phyloP scores from a whole-genome alignment of 1,140 invertebrate species.

The Heliconius hewitsoni region DNA sequence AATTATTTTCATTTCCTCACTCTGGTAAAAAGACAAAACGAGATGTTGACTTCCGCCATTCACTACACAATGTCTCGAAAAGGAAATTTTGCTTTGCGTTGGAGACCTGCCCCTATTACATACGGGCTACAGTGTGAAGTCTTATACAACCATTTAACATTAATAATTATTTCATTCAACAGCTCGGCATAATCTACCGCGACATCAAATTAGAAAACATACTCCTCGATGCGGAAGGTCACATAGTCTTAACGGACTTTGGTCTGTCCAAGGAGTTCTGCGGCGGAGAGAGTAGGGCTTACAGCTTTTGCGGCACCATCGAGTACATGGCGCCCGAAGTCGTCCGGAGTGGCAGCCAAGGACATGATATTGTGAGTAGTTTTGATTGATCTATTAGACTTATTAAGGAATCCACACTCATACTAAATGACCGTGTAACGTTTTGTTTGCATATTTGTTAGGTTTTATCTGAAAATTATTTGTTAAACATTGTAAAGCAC shows the following conservation, averaged over 20 bases:
- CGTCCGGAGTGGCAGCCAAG: slow-evolving; percentile 89
- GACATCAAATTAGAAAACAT: slow-evolving; percentile 98
- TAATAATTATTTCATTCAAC: slow-evolving; percentile 34
- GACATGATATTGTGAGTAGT: slow-evolving; percentile 93
- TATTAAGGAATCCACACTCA: background rate
- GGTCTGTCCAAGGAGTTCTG: slow-evolving; percentile 94
- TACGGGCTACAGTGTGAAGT: too few relatives aligned
- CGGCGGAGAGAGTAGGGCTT: slow-evolving; percentile 87
- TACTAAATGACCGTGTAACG: too few relatives aligned
- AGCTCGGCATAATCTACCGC: slow-evolving; percentile 97
- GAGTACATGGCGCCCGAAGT: slow-evolving; percentile 98
- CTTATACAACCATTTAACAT: too few relatives aligned
- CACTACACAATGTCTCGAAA: background rate
- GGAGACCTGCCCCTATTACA: too few relatives aligned
- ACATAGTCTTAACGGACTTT: slow-evolving; percentile 95
- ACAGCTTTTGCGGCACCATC: slow-evolving; percentile 98
- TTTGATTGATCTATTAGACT: background rate
- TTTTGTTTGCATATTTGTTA: too few relatives aligned
- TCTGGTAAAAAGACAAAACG: too few relatives aligned
- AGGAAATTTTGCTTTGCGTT: background rate
- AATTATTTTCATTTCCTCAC: too few relatives aligned
- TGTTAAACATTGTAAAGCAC: too few relatives aligned
- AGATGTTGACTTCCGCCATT: background rate
- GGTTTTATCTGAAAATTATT: too few relatives aligned
- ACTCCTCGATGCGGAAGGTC: slow-evolving; percentile 91